phyloP scores from a whole-genome alignment of 1,140 invertebrate genomes.

The Octopus sinensis region DNA sequence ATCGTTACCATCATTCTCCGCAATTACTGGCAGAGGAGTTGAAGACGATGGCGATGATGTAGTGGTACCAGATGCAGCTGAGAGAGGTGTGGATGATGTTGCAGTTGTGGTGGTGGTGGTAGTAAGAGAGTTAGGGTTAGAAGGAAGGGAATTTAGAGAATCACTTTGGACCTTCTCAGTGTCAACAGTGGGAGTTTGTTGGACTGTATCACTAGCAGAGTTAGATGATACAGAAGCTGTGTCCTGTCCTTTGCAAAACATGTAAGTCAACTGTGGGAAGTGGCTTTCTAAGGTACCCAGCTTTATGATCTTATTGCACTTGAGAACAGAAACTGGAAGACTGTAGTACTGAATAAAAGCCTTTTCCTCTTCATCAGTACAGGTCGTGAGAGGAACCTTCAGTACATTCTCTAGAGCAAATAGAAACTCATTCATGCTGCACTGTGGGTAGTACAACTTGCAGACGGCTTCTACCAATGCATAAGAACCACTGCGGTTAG shows the following conservation, averaged over 20 bases:
- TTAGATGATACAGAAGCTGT: constrained; percentile 16
- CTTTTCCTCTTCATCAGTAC: constrained; percentile 45
- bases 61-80: neutral
- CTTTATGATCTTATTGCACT: constrained; percentile 51
- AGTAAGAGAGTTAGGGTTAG: neutral
- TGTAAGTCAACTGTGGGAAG: constrained; percentile 49
- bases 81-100: constrained; percentile 10
- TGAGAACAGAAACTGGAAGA: constrained; percentile 44
- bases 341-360: constrained; percentile 53
- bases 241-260: constrained; percentile 34
- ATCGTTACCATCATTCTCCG: neutral
- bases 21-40: neutral
- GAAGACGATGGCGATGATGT: neutral
- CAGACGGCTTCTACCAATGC: constrained; percentile 50
- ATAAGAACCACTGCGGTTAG: constrained; percentile 37
- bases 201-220: neutral
- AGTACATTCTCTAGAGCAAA: constrained; percentile 47
- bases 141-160: neutral
- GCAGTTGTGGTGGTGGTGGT: constrained; percentile 6
- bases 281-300: constrained; percentile 44
- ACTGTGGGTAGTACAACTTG: constrained; percentile 50
- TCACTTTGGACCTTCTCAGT: neutral
- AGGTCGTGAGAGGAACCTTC: constrained; percentile 42
- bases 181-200: neutral
- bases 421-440: constrained; percentile 48